Percentiles rank a stretch among this genome's conserved stretches.
Evolutionary conservation across 2,797 vertebrate genomes (phyloP).

Genomic region (Coccyzus lansbergi): DNA sequence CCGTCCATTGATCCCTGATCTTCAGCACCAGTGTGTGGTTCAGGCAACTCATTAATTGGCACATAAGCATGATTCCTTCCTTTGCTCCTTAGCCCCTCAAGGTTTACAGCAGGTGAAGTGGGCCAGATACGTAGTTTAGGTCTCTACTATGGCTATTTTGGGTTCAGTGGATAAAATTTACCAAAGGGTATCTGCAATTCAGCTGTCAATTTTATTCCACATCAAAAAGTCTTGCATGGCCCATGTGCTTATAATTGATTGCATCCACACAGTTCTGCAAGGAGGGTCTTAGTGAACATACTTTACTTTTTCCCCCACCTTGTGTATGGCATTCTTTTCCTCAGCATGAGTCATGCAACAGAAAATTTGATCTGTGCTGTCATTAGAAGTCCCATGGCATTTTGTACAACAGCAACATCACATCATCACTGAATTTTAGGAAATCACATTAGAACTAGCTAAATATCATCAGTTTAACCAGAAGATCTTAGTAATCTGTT

Average conservation of each 20-base stretch:
- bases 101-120: not conserved
- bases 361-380: slow-evolving; percentile 43
- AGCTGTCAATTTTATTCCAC: slow-evolving; percentile 6
- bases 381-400: slow-evolving; percentile 37
- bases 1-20: not conserved
- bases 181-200: not conserved
- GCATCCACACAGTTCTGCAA: not conserved
- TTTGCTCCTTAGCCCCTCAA: not conserved
- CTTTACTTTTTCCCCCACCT: not conserved
- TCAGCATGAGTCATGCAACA: slow-evolving; percentile 41
- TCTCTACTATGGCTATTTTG: slow-evolving; percentile 8
- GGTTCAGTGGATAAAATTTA: slow-evolving; percentile 30
- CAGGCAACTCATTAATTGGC: slow-evolving; percentile 5
- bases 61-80: not conserved
- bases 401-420: slow-evolving; percentile 4
- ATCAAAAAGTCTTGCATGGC: not conserved
- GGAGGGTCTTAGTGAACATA: not conserved
- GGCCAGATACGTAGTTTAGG: not conserved
- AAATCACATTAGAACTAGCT: slow-evolving; percentile 31
- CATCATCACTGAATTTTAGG: slow-evolving; percentile 8
- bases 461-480: not conserved
- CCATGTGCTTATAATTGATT: not conserved
- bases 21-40: fast-evolving
- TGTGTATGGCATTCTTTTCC: not conserved
- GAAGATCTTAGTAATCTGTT: not conserved